Evolutionary conservation across 1,140 invertebrate species (phyloP), one percentile per base, ranked within the genome.

Genomic region (Maniola jurtina): DNA sequence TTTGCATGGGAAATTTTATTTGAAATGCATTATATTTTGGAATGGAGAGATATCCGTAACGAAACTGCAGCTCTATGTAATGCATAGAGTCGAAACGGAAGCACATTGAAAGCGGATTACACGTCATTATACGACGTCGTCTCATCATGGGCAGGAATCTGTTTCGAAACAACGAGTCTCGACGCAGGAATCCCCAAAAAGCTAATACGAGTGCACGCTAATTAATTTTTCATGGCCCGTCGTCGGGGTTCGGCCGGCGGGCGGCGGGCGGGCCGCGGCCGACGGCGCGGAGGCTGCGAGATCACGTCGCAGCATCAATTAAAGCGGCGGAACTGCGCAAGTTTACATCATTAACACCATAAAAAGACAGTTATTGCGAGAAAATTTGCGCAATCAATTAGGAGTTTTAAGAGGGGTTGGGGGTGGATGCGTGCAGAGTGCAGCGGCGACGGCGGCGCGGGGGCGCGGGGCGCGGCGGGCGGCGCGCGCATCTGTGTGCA

Each of bases 361-460:
- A 88, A 90, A 89, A 90, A 88, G 88, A 90, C 86, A 90, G 85
- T 88, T 90, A 88, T 86, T 88, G 83, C 88, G 86, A 90, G 86
- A 88, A 90, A 90, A 90, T 88, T 87, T 88, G 84, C 85, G 84
- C 86, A 88, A 90, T 90, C 88, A 88, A 90, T 90, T 90, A 90
- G 84, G 86, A 88, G 82, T 90, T 88, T 90, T 85, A 86, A 87
- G 83, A 88, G 86, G 81, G 85, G 78, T 73, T 59, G 81, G 75
- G 81, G 81, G 80, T 81, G 83, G 77, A 84, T 88, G 87, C 84
- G 87, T 87, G 86, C 81, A 72, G 79, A 87, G 84, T 89, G 87
- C 87, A 88, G 77, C 83, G 81, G 71, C 76, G 79, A 68, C 70
- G 80, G 72, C 63, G 76, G 73, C 75, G 69, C 50, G 70, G 70